Base-by-base conservation (phyloP, 2,113 vertebrate species). In the Sisor rabdophorus region DNA sequence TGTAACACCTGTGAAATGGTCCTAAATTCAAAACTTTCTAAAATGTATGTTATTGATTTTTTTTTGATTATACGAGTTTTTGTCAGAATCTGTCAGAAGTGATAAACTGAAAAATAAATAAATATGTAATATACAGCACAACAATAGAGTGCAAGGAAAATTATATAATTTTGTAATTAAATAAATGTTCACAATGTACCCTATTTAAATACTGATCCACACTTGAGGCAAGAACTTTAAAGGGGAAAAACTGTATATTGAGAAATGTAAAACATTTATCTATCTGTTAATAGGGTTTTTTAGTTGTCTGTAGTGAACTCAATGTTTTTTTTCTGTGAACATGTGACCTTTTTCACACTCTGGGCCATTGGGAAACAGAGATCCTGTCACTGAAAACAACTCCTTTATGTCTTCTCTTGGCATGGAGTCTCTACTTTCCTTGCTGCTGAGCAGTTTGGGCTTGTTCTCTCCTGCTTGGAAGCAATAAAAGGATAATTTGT, bases 401-500 rank as follows among this genome's bases (percentile, higher is more conserved):
- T 50, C 26, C n/a, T 73, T 72, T 64, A 63, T 70, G 76, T 67
- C 65, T 78, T 68, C 63, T 75, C 80, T 85, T 79, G 84, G 86
- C 78, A 83, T 80, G 79, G 71, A 54, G 72, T 75, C 65, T 17
- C n/a, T 73, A 73, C 53, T 32, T 13, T 30, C 69, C 65, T 44
- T 60, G 19, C 80, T 78, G 28, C 84, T 87, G 63, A 68, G 75
- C 76, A 76, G 82, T 83, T 75, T 26, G 80, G 83, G 78, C 81
- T 84, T 85, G 87, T 86, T 83, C 86, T 87, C 84, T 85, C 80
- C 82, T 83, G 82, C 85, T 86, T 83, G 84, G 84, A 85, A 87
- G 79, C 85, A 84, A 86, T 88, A 86, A 90, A 89, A 84, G 63
- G 80, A 86, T 89, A 83, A 89, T 91, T 88, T 88, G 84, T 85